These are phyloP conservation scores for Poeciliopsis infans DNA, from an alignment of 2,797 vertebrate species.

Conservation along the genomic window DNA sequence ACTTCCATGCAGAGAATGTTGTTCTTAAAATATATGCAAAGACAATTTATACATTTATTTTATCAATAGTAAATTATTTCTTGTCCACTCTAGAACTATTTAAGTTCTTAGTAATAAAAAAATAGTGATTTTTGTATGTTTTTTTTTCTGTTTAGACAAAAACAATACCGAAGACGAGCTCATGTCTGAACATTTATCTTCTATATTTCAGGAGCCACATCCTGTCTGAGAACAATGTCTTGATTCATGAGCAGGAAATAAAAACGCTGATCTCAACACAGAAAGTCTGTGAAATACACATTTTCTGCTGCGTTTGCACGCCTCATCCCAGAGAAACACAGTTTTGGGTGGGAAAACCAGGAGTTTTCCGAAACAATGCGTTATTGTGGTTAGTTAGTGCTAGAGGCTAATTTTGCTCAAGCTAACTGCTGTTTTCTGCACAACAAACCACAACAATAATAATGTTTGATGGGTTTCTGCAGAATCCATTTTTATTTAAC, in stretches of 20 bases:
- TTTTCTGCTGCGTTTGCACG: neutral
- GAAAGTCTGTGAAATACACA: neutral
- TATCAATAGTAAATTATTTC: too few species aligned
- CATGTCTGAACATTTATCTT: neutral
- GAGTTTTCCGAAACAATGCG: neutral
- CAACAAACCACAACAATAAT: neutral
- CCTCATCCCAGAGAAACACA: neutral
- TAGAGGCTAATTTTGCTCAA: neutral
- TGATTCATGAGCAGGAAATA: neutral
- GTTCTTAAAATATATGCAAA: too few species aligned
- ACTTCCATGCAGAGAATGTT: too few species aligned
- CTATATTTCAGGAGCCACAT: neutral
- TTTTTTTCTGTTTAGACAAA: neutral
- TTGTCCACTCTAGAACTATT: too few species aligned
- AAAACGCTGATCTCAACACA: neutral
- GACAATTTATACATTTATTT: too few species aligned
- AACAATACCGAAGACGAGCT: neutral
- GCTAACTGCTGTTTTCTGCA: neutral
- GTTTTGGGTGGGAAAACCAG: neutral
- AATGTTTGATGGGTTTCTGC: neutral
- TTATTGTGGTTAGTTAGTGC: neutral
- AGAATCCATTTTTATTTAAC: neutral
- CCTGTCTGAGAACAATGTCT: neutral
- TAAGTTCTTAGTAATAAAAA: neutral
- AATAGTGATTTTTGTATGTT: neutral